Base-by-base conservation (phyloP, 2,888 invertebrate genomes). In the Marasmarcha lunaedactyla region DNA sequence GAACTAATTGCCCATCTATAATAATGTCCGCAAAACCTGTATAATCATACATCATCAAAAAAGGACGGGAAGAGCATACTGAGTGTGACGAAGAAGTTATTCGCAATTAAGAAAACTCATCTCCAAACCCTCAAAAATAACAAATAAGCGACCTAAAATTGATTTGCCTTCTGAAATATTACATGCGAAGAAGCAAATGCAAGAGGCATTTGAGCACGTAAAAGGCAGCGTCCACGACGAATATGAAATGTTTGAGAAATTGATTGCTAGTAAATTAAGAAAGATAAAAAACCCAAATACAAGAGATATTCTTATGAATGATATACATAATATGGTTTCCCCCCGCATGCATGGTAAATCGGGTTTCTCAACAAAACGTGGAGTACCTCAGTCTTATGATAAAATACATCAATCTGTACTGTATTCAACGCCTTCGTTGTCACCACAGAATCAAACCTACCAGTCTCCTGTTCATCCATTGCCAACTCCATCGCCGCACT, bases 161-260 rank as follows among this genome's bases (percentile, higher is more conserved):
- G 14, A 35, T 35, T 9, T 35, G 11, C 14, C 35, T 35, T 35
- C 35, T 11, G 35, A 35, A 13, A 12, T 35, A 35, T 35, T 35
- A 12, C 12, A 35, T 12, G 35, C 35, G 35, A 35, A 35, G 12
- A n/a, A 10, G 14, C 35, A 35, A 14, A 35, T 35, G 35, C 12
- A n/a, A 35, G 35, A 35, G 14, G 35, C 35, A n/a, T 35, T 35
- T 13, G 35, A 35, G 35, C 35, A 35, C 35, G 35, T 35, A 13
- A 35, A 35, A 35, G 35, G 35, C 11, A 35, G 14, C 35, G 35
- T 13, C 7, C 9, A 41, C 35, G 41, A 43, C 14, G 41, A 43
- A 37, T 43, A 37, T 33, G 41, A 43, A 36, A 36, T 38, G 33
- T 43, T 43, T 25, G 40, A 40, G 7, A 43, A 40, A 38, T 33